Evolutionary conservation across 1,140 invertebrate genomes (phyloP).

Genomic region (Steinernema feltiae): DNA sequence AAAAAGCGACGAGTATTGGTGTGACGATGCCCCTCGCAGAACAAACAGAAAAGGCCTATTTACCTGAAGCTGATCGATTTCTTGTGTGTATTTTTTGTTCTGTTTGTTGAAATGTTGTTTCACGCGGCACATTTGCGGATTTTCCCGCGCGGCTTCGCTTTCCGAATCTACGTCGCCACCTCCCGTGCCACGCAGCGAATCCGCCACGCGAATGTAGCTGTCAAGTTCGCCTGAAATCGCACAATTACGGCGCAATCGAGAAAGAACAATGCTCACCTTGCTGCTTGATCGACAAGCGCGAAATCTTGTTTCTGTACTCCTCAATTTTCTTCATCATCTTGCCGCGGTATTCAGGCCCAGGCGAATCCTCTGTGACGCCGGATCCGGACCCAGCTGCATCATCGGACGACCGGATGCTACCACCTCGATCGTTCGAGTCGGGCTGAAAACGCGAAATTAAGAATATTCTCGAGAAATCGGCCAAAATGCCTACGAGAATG

Average conservation of each 20-base stretch:
- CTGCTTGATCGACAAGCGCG: conserved; percentile 40
- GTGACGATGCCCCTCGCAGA: conserved; percentile 17
- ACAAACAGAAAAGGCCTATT: conserved; percentile 16
- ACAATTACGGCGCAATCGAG: not conserved
- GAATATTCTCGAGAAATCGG: not conserved
- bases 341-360: conserved; percentile 16
- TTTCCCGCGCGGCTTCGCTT: conserved; percentile 26
- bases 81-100: conserved; percentile 48
- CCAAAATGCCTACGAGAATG: not conserved
- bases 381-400: conserved; percentile 27
- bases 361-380: conserved; percentile 17
- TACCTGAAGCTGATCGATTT: conserved; percentile 46
- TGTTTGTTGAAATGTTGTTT: conserved; percentile 49
- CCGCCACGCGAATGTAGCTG: conserved; percentile 32
- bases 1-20: not conserved
- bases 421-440: conserved; percentile 18
- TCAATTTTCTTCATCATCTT: conserved; percentile 44
- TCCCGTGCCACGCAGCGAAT: conserved; percentile 6
- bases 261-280: not conserved
- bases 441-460: conserved; percentile 23
- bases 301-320: conserved; percentile 46
- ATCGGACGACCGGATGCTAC: conserved; percentile 25
- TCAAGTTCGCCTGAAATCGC: conserved; percentile 38
- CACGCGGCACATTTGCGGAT: conserved; percentile 42
- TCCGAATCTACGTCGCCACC: conserved; percentile 7